phyloP scores from a whole-genome alignment of 2,888 invertebrate genomes.

The Onchidella celtica region DNA sequence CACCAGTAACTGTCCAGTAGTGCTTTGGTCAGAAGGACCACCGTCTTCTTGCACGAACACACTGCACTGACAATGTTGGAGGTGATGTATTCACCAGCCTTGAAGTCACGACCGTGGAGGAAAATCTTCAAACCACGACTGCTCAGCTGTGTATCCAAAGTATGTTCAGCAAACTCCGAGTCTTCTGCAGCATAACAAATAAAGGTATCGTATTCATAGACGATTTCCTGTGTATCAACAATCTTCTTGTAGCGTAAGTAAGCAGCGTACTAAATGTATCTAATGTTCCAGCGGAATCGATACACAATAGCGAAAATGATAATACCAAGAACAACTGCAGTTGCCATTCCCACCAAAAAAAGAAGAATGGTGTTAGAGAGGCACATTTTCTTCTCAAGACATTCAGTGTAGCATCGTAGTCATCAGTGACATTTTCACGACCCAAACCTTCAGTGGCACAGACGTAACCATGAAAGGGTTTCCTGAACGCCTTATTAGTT shows the following conservation, averaged over 20 bases:
- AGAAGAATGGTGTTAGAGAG: not conserved
- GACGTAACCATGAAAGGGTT: constrained; percentile 5
- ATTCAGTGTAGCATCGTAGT: no score
- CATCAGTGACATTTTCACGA: no score
- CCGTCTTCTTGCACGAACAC: constrained; percentile 32
- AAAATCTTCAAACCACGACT: constrained; percentile 26
- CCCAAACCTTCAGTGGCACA: not conserved
- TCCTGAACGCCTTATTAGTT: not conserved
- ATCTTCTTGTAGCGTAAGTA: not conserved
- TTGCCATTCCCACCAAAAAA: not conserved
- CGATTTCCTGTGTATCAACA: not conserved
- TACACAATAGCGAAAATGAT: constrained; percentile 21
- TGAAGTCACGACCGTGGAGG: constrained; percentile 41
- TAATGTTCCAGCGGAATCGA: constrained; percentile 43
- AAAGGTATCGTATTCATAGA: constrained; percentile 35
- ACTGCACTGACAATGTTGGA: constrained; percentile 39
- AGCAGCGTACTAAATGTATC: constrained; percentile 37
- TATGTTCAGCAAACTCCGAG: not conserved
- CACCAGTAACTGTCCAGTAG: constrained; percentile 48
- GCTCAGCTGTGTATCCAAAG: not conserved
- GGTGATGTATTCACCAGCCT: constrained; percentile 1
- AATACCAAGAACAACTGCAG: not conserved
- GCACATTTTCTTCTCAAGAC: no score
- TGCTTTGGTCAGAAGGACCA: constrained; percentile 42
- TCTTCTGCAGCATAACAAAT: constrained; percentile 37